A percentile compares a stretch with the other conserved stretches of the same genome.
phyloP scores from a whole-genome alignment of 1,140 invertebrate species.

The Dendroctonus valens region DNA sequence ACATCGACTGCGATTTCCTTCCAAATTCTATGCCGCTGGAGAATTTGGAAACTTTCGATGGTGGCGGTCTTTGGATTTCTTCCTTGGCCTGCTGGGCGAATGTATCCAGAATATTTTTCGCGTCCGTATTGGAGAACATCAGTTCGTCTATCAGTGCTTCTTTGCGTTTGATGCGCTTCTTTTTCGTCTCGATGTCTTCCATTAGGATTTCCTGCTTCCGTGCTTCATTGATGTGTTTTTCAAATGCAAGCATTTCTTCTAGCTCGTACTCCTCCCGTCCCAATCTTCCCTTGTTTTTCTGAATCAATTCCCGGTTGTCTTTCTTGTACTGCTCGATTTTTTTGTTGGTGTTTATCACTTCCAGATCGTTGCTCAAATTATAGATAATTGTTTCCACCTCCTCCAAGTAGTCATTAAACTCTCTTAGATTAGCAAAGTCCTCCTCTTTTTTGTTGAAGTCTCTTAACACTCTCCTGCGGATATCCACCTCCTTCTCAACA shows the following conservation, averaged over 20 bases:
- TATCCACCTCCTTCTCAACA: slow-evolving; percentile 98
- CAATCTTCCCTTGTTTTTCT: slow-evolving; percentile 78
- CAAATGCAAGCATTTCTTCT: slow-evolving; percentile 83
- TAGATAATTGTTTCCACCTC: slow-evolving; percentile 88
- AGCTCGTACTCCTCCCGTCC: slow-evolving; percentile 76
- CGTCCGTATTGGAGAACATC: slow-evolving; percentile 88
- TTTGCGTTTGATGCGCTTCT: slow-evolving; percentile 79
- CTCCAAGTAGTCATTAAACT: slow-evolving; percentile 94
- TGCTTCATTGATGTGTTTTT: slow-evolving; percentile 70
- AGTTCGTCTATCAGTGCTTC: slow-evolving; percentile 91
- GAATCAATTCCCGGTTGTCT: slow-evolving; percentile 88
- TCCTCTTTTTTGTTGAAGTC: slow-evolving; percentile 93
- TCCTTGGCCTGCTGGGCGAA: slow-evolving; percentile 71
- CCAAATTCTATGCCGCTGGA: slow-evolving; percentile 80
- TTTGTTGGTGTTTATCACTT: slow-evolving; percentile 86
- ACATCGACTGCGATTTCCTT: slow-evolving; percentile 54
- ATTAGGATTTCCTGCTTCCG: slow-evolving; percentile 59
- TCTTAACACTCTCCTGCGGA: slow-evolving; percentile 82
- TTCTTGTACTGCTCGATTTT: slow-evolving; percentile 93
- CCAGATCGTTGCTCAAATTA: slow-evolving; percentile 89
- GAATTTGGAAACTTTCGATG: slow-evolving; percentile 64
- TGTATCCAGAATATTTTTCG: slow-evolving; percentile 80
- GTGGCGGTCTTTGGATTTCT: slow-evolving; percentile 44
- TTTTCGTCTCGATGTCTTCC: slow-evolving; percentile 74
- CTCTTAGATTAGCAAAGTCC: slow-evolving; percentile 76